A percentile compares a stretch with the other conserved stretches of the same genome.
Conservation (phyloP, 2,797 vertebrate genomes). For the Mus spretus region DNA sequence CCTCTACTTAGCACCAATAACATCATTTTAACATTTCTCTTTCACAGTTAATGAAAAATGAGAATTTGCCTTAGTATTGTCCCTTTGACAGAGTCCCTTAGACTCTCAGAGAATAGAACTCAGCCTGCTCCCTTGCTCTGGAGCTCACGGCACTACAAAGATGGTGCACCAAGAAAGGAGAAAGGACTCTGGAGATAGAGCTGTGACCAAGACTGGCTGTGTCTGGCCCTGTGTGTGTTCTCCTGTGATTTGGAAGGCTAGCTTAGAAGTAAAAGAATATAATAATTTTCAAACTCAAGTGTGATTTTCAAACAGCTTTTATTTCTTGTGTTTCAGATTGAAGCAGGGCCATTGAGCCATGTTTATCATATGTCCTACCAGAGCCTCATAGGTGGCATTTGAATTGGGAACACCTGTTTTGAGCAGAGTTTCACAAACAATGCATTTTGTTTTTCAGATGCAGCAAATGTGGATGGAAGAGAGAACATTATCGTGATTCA, state of each 20-base stretch:
- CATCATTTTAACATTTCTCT: neutral
- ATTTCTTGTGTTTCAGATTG: neutral
- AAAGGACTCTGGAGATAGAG: neutral
- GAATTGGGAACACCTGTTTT: conserved; percentile 25
- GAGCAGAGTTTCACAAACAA: neutral
- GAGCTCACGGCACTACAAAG: neutral
- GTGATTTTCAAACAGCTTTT: neutral
- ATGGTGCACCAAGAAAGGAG: neutral
- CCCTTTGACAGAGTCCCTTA: neutral
- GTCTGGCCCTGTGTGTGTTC: neutral
- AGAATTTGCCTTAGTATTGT: neutral
- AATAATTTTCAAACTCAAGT: conserved; percentile 49
- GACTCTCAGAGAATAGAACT: neutral
- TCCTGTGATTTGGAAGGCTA: neutral
- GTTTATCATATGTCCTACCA: neutral
- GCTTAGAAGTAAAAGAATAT: neutral
- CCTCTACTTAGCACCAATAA: neutral
- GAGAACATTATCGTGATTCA: conserved; percentile 94
- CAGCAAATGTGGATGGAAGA: conserved; percentile 87
- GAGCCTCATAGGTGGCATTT: neutral
- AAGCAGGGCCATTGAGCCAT: neutral
- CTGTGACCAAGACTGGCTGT: neutral
- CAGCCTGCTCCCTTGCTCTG: neutral
- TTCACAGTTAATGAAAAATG: conserved; percentile 13
- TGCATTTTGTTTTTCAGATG: conserved; percentile 89